Evolutionary conservation across 1,140 invertebrate species (phyloP).

Genomic region (Pristionchus pacificus): DNA sequence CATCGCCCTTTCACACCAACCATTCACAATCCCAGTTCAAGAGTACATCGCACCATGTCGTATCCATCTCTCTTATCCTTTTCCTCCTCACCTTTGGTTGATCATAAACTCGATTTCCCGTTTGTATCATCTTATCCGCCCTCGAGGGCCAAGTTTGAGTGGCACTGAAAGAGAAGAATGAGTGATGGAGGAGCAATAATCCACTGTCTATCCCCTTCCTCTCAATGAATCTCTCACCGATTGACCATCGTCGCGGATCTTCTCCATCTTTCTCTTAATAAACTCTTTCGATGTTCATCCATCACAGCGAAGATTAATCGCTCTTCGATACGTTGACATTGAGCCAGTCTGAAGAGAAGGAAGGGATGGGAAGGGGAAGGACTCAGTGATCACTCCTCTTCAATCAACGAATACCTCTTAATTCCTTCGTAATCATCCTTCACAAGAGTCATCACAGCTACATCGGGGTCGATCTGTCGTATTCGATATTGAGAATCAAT

Average conservation of each 20-base stretch:
- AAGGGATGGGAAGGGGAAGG: no score
- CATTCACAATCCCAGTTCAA: no score
- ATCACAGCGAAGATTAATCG: slow-evolving; percentile 27
- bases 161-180: slow-evolving; percentile 15
- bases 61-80: no score
- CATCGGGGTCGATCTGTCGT: slow-evolving; percentile 31
- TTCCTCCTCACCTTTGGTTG: no score
- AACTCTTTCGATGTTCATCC: slow-evolving; percentile 28
- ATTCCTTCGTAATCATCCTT: slow-evolving; percentile 28
- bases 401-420: slow-evolving; percentile 12
- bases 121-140: slow-evolving; percentile 31
- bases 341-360: slow-evolving; percentile 11
- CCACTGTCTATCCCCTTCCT: not conserved
- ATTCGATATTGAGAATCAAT: slow-evolving; percentile 34
- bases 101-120: slow-evolving; percentile 32
- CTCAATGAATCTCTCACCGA: slow-evolving; percentile 1
- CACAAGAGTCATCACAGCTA: slow-evolving; percentile 30
- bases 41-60: no score
- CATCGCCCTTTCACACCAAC: no score
- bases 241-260: slow-evolving; percentile 24
- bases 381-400: not conserved
- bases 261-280: slow-evolving; percentile 29
- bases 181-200: not conserved
- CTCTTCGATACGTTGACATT: slow-evolving; percentile 25
- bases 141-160: slow-evolving; percentile 29